These are phyloP conservation scores for Calycopis cecrops DNA, from an alignment of 1,140 invertebrate genomes.

Conservation along the genomic window DNA sequence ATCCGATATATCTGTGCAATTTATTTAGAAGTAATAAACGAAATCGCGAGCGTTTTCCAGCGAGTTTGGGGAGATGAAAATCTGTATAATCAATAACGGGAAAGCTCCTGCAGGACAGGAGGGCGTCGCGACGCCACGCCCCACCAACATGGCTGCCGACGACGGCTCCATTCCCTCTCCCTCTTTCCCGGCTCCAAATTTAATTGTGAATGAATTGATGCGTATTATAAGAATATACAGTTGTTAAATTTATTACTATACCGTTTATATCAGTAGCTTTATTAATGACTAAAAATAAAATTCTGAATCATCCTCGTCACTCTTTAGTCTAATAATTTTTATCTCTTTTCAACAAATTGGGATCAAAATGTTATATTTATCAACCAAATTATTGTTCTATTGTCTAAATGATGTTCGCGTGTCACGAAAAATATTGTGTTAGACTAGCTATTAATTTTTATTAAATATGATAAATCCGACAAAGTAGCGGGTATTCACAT, in stretches of 20 bases:
- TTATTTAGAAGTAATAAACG: background rate
- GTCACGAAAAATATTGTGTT: too few species aligned
- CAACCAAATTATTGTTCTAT: too few species aligned
- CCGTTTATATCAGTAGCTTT: too few species aligned
- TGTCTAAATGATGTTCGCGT: too few species aligned
- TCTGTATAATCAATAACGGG: conserved; percentile 51
- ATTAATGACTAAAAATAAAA: too few species aligned
- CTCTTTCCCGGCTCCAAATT: conserved; percentile 16
- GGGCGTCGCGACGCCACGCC: conserved; percentile 49
- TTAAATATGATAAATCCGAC: too few species aligned
- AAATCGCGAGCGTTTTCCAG: background rate
- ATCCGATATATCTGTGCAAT: too few species aligned
- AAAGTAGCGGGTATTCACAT: too few species aligned
- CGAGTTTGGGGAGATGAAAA: conserved; percentile 21
- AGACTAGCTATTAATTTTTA: too few species aligned
- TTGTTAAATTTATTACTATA: conserved; percentile 14
- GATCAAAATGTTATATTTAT: too few species aligned
- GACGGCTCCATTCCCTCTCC: conserved; percentile 19
- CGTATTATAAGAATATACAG: conserved; percentile 26
- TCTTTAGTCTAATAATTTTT: too few species aligned
- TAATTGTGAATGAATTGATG: conserved; percentile 8
- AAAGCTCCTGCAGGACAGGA: conserved; percentile 49
- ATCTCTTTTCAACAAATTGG: too few species aligned
- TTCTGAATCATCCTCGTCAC: conserved; percentile 13
- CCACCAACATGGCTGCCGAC: conserved; percentile 53